These are phyloP conservation scores for Phragmatobia fuliginosa DNA, from an alignment of 2,888 invertebrate species.

Conservation along the genomic window DNA sequence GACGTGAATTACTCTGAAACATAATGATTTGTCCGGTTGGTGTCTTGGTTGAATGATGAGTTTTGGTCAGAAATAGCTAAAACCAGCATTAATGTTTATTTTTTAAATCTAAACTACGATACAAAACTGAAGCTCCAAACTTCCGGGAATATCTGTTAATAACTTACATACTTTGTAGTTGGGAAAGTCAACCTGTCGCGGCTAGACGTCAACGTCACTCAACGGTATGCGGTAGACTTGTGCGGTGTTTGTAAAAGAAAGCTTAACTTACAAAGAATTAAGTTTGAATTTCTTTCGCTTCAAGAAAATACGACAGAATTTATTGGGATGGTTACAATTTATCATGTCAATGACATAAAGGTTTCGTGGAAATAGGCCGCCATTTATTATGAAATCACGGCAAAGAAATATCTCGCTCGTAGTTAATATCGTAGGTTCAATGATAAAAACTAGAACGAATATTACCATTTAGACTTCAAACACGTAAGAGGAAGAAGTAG, in stretches of 20 bases:
- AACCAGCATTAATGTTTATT: neutral
- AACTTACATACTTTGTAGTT: neutral
- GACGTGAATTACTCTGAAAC: neutral
- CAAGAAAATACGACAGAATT: neutral
- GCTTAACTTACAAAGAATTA: neutral
- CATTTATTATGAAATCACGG: neutral
- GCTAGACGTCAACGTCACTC: neutral
- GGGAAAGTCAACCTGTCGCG: neutral
- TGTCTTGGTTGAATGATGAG: too few species aligned
- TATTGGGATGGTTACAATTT: neutral
- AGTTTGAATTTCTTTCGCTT: neutral
- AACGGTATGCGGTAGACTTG: neutral
- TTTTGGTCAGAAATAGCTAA: neutral
- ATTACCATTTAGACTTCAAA: neutral
- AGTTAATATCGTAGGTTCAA: neutral
- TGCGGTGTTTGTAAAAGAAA: neutral
- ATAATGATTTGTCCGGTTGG: too few species aligned
- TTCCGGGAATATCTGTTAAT: neutral
- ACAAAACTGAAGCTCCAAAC: neutral
- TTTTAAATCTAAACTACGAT: neutral
- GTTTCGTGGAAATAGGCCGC: neutral
- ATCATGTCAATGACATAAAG: neutral
- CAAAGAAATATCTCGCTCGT: neutral
- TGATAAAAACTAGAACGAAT: neutral
- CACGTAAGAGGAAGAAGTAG: too few species aligned